Evolutionary conservation across 1,140 invertebrate species (phyloP).

Genomic region (Dinoponera quadriceps): DNA sequence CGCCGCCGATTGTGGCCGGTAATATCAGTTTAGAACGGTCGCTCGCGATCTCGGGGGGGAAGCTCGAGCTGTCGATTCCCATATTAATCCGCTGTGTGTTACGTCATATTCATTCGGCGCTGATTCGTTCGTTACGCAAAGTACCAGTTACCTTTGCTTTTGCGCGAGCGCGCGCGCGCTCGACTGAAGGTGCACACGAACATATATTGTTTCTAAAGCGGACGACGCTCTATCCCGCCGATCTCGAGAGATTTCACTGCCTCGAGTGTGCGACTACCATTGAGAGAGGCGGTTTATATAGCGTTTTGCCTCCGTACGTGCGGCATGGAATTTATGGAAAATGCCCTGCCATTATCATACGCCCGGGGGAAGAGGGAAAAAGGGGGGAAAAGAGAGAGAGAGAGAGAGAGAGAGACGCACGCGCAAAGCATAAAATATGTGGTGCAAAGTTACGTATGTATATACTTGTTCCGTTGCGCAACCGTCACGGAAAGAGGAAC

Average conservation of each 20-base stretch:
- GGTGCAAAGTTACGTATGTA: constrained; percentile 35
- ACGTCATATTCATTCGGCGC: no score
- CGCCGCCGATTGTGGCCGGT: constrained; percentile 2
- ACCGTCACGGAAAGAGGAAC: constrained; percentile 46
- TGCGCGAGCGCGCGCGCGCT: no score
- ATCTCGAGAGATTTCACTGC: constrained; percentile 36
- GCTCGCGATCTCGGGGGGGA: neutral
- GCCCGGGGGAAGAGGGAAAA: no score
- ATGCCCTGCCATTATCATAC: constrained; percentile 43
- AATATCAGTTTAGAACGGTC: neutral
- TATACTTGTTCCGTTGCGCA: constrained; percentile 10
- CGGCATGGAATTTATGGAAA: constrained; percentile 41
- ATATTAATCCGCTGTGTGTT: no score
- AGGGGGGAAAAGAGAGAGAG: no score
- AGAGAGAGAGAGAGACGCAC: no score
- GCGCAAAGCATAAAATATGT: constrained; percentile 35
- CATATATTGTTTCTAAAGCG: neutral
- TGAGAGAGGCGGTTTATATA: neutral
- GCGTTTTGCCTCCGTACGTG: constrained; percentile 32
- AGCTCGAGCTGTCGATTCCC: no score
- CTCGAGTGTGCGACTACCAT: neutral
- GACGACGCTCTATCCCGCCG: neutral
- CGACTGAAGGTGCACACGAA: neutral
- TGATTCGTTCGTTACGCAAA: neutral
- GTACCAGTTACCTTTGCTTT: neutral